Base-by-base conservation (phyloP, 2,113 vertebrate genomes). In the Semicossyphus pulcher region DNA sequence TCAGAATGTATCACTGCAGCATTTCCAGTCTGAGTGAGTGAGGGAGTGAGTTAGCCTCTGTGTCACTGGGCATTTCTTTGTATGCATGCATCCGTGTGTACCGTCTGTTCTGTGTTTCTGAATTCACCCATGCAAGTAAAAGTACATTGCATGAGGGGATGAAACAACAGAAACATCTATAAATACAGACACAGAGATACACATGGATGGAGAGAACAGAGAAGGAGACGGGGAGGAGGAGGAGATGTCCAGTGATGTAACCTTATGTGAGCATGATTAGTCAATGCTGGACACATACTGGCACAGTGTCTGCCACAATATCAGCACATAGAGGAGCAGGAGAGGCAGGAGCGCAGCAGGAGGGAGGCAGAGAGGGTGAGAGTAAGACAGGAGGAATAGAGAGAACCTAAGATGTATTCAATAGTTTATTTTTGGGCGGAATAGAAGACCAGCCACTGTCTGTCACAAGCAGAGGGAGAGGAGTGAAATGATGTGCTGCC, bases 211-310 rank as follows among this genome's bases (percentile, higher is more conserved):
- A 3, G 18, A 26, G 20, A 41, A 60, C 47, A 37, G 28, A 69
- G 25, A 65, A 32, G 52, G 28, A 59, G 20, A 42, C 2, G 25
- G 1, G 21, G 42, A 9, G 42, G 18, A 52, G 20, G 21, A 39
- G 29, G 41, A 65, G 28, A 25, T 28, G 39, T 41, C 32, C 26
- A 52, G 26, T 78, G 69, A 63, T 48, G 66, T 63, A 79, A 84
- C 45, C 63, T 62, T 44, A 61, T 62, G 45, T 70, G 49, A 84
- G 48, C 41, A 48, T 67, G 48, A 71, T 63, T 76, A 75, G 57
- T 58, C 58, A n/a, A n/a, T n/a, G n/a, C n/a, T n/a, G n/a, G n/a
- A n/a, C n/a, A n/a, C n/a, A 70, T 49, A 41, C 12, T 70, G 60
- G 42, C 60, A 72, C 56, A 49, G 28, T 49, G 59, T 39, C 34